phyloP scores from a whole-genome alignment of 2,797 vertebrate species.

The Zenarchopterus dispar region DNA sequence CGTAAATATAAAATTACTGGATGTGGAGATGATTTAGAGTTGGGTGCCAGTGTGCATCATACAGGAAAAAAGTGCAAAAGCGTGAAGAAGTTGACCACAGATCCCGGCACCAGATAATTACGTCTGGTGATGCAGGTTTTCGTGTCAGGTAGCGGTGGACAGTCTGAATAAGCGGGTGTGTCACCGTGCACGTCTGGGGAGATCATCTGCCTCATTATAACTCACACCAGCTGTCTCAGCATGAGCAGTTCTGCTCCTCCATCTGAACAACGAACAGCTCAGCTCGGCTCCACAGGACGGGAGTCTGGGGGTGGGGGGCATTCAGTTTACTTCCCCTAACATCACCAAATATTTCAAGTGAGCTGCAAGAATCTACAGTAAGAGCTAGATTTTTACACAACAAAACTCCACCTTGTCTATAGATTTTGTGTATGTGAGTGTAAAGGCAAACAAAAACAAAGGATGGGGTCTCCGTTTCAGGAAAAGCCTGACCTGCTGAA shows the following conservation, averaged over 20 bases:
- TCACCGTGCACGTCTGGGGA: background rate
- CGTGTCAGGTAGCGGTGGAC: background rate
- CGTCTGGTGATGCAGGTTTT: background rate
- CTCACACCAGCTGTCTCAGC: slow-evolving; percentile 14
- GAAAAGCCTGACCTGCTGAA: slow-evolving; percentile 31
- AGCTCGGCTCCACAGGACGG: slow-evolving; percentile 6
- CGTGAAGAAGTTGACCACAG: too few relatives aligned
- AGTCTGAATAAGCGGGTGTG: background rate
- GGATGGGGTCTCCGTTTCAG: slow-evolving; percentile 22
- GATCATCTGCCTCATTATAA: slow-evolving; percentile 18
- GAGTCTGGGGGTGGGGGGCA: slow-evolving; percentile 1
- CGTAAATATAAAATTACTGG: too few relatives aligned
- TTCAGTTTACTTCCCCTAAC: slow-evolving; percentile 4
- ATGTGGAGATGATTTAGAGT: too few relatives aligned
- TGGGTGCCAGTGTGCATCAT: too few relatives aligned
- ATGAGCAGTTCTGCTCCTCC: slow-evolving; percentile 2
- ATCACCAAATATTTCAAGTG: background rate
- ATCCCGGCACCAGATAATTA: background rate
- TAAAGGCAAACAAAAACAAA: slow-evolving; percentile 2
- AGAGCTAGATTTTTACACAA: background rate
- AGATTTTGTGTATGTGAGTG: background rate
- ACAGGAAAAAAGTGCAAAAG: too few relatives aligned
- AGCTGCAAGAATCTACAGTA: too few relatives aligned
- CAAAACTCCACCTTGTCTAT: background rate
- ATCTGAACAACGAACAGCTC: slow-evolving; percentile 11